These are phyloP conservation scores for Leptinotarsa texana DNA, from an alignment of 1,140 invertebrate genomes.

Conservation along the genomic window DNA sequence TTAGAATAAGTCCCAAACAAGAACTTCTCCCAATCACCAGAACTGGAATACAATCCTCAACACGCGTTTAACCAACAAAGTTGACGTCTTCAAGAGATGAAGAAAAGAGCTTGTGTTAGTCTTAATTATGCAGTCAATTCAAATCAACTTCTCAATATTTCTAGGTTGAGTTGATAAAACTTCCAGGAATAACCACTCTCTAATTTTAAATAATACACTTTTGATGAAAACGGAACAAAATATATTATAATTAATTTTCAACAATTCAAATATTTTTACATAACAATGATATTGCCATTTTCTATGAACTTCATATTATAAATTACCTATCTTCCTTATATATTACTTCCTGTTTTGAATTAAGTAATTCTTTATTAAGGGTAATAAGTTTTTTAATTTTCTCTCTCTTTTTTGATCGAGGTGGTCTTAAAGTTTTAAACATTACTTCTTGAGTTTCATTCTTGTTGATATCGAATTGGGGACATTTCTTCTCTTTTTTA, in stretches of 20 bases:
- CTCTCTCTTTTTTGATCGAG: conserved; percentile 50
- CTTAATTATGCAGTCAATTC: no score
- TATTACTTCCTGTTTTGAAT: neutral
- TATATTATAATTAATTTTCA: neutral
- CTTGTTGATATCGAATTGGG: conserved; percentile 34
- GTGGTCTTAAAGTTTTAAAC: conserved; percentile 49
- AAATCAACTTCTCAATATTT: no score
- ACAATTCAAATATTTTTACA: neutral
- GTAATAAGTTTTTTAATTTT: conserved; percentile 39
- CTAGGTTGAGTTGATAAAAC: no score
- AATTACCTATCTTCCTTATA: conserved; percentile 3
- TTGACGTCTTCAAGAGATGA: no score
- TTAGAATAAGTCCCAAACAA: no score
- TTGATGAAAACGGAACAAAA: neutral
- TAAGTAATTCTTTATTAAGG: neutral
- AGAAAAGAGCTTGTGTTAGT: no score
- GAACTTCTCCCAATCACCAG: no score
- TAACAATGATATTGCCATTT: conserved; percentile 1
- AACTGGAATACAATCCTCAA: no score
- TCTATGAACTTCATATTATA: neutral
- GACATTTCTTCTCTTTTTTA: conserved; percentile 35
- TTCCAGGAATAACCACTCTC: no score
- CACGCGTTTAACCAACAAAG: no score
- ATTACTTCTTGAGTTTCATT: conserved; percentile 37
- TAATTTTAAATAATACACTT: no score